Base-by-base conservation (phyloP, 2,888 invertebrate species). In the Stramonita haemastoma region DNA sequence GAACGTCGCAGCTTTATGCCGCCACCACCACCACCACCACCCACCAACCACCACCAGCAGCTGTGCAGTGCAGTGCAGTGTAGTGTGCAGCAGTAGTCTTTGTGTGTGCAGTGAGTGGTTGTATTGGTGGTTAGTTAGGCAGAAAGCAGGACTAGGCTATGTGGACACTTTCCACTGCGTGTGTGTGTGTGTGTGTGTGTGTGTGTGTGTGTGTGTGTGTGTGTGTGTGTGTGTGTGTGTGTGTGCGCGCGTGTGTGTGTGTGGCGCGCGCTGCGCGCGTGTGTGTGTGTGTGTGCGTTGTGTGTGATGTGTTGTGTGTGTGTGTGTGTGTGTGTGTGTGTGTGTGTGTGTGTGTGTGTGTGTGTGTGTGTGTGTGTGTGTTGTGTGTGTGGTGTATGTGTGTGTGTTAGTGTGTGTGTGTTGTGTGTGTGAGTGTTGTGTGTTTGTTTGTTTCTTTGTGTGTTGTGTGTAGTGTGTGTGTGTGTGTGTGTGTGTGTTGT, bases 141-240 rank as follows among this genome's bases (percentile, higher is more conserved):
- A 46, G 46, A 46, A 46, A 46, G 46, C 4, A 46, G 8, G 8
- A 46, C 46, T 46, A 46, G 8, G 8, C 46, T 46, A 46, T 46
- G 46, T 46, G 46, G 46, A 46, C 46, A 8, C 46, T 46, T 46
- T 8, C 8, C 46, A 46, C 19, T 66, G 66, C 13, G 66, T 66
- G 66, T 66, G 66, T 66, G 66, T 66, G 66, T 66, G 66, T 66
- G 66, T 66, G 66, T 66, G 66, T 66, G 66, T 66, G 66, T 66
- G 66, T 17, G 66, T 66, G 19, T 26, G 66, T 66, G 66, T 66
- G 66, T 6, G 66, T 66, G 2, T 66, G 66, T 66, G 66, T 66
- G 66, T 66, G 66, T 66, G 66, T 66, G 66, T 26, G 66, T 6
- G 66, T 66, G 1, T 66, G 66, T 66, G 66, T 66, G 66, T 66